Evolutionary conservation across 1,140 invertebrate species (phyloP).

Genomic region (Drosophila ogumai): DNA sequence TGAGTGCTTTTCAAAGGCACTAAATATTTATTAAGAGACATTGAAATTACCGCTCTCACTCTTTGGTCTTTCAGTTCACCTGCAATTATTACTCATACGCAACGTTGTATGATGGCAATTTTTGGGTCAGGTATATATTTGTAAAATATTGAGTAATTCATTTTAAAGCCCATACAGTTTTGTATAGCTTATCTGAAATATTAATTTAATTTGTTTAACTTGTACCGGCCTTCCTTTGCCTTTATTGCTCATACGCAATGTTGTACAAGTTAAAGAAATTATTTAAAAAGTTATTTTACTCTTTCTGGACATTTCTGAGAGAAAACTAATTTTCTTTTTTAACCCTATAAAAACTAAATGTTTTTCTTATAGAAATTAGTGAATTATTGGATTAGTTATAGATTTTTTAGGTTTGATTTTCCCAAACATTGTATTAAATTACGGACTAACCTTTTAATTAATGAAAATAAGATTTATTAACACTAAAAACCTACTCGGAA

Average conservation of each 20-base stretch:
- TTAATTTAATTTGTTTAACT: not conserved
- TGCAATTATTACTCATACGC: not conserved
- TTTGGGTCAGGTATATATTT: not conserved
- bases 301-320: too few species aligned
- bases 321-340: not conserved
- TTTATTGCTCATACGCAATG: conserved; percentile 58
- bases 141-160: too few species aligned
- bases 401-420: too few species aligned
- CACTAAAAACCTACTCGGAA: too few species aligned
- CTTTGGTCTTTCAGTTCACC: too few species aligned
- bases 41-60: not conserved
- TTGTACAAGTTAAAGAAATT: conserved; percentile 6
- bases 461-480: too few species aligned
- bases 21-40: conserved; percentile 11
- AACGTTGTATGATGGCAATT: not conserved
- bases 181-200: too few species aligned
- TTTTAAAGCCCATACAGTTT: too few species aligned
- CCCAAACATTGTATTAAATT: too few species aligned
- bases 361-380: too few species aligned
- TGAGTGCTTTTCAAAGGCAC: conserved; percentile 1
- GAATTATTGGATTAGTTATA: too few species aligned
- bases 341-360: not conserved
- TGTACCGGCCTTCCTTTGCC: not conserved
- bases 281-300: not conserved
- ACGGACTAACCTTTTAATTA: too few species aligned